Percentiles rank a stretch among this genome's conserved stretches.
Conservation (phyloP, 1,140 invertebrate species). For the Cecropterus lyciades region DNA sequence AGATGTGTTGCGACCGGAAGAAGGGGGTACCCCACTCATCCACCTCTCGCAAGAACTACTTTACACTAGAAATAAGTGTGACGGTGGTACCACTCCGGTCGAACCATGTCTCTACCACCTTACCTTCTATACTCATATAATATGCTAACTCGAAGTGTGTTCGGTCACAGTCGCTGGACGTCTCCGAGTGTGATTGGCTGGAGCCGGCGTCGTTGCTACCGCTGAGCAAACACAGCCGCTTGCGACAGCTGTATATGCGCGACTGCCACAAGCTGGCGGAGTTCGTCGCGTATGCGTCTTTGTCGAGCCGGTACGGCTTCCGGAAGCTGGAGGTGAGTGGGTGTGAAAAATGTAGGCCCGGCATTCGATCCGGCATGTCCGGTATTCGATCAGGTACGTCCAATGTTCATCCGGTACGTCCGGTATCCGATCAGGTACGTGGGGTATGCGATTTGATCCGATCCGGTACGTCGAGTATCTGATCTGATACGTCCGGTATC, state of each 20-base stretch:
- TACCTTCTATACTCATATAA: too few relatives aligned
- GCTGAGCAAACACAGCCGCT: constrained; percentile 87
- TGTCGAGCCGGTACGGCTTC: constrained; percentile 90
- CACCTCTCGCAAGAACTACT: too few relatives aligned
- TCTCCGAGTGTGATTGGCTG: background rate
- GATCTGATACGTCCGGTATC: too few relatives aligned
- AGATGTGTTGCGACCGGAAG: too few relatives aligned
- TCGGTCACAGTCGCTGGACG: background rate
- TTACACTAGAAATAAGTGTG: background rate
- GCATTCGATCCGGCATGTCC: background rate
- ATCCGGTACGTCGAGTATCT: too few relatives aligned
- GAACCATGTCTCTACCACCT: too few relatives aligned
- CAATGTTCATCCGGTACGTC: too few relatives aligned
- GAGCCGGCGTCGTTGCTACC: background rate
- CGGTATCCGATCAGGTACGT: too few relatives aligned
- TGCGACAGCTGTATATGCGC: constrained; percentile 86
- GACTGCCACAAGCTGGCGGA: constrained; percentile 87
- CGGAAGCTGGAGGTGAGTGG: constrained; percentile 83
- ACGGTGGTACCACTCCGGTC: constrained; percentile 19
- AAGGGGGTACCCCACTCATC: too few relatives aligned
- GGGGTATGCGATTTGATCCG: too few relatives aligned
- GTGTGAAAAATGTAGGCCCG: background rate
- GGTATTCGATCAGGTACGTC: background rate
- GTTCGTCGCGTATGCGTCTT: constrained; percentile 90
- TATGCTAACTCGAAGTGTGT: too few relatives aligned